Evolutionary conservation across 64 coral and sea anemone genomes (phyloP).

Genomic region (Pocillopora verrucosa): DNA sequence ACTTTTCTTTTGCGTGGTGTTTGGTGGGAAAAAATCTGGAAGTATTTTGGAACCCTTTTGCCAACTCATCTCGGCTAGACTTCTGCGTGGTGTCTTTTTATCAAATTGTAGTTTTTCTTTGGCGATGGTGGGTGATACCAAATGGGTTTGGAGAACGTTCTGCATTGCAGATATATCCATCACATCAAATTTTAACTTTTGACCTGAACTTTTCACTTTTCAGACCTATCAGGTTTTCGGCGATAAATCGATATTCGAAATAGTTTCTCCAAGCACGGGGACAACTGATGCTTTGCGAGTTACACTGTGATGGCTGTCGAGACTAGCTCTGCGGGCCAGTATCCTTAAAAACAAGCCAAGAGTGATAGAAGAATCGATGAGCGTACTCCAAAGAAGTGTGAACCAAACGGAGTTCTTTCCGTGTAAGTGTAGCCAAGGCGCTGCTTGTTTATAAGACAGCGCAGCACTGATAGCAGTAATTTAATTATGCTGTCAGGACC

Average conservation of each 20-base stretch:
- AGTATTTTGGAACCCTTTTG: slow-evolving; percentile 11
- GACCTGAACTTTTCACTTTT: not conserved
- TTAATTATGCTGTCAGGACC: slow-evolving; percentile 22
- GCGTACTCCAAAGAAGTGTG: not conserved
- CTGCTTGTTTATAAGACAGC: slow-evolving; percentile 5
- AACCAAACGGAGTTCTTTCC: not conserved
- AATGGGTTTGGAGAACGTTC: not conserved
- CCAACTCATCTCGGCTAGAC: not conserved
- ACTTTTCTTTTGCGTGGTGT: not conserved
- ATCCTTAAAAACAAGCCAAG: not conserved
- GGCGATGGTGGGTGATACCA: not conserved
- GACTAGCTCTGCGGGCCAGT: not conserved
- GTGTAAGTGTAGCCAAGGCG: not conserved
- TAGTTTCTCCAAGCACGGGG: not conserved
- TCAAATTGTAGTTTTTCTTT: not conserved
- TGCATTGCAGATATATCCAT: not conserved
- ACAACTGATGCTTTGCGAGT: not conserved
- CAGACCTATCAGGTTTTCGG: not conserved
- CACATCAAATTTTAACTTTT: not conserved
- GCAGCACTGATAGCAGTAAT: not conserved
- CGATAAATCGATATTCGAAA: not conserved
- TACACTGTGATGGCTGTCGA: not conserved
- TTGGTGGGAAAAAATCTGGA: slow-evolving; percentile 15
- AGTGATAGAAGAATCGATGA: not conserved
- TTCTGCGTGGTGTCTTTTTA: not conserved